These are phyloP conservation scores for Calidris pugnax DNA, from an alignment of 2,113 vertebrate species.

Conservation along the genomic window DNA sequence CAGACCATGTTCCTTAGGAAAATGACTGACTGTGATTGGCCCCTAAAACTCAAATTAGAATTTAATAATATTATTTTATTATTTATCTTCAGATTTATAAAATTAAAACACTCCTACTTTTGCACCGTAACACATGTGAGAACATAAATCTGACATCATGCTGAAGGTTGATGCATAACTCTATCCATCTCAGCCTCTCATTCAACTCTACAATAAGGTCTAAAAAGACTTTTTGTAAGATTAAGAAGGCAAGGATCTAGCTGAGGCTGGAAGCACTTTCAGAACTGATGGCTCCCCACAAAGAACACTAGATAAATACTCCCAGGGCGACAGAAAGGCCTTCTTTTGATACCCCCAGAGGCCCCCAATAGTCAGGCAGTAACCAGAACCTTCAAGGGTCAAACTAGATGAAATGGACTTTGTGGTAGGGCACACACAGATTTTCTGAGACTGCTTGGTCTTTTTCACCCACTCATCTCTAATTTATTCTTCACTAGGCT, in stretches of 20 bases:
- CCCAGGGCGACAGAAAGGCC: background rate
- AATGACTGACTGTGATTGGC: background rate
- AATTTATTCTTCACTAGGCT: background rate
- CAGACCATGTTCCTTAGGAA: background rate
- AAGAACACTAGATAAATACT: background rate
- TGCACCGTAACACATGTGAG: background rate
- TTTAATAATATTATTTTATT: background rate
- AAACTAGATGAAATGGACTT: background rate
- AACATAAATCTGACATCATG: background rate
- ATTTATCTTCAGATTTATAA: background rate
- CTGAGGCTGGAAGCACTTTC: background rate
- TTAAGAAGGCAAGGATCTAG: background rate
- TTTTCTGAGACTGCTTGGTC: background rate
- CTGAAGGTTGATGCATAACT: background rate
- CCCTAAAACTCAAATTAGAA: background rate
- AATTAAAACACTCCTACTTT: background rate
- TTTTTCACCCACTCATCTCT: background rate
- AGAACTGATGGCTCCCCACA: background rate
- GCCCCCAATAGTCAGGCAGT: background rate
- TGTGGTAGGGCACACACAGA: background rate
- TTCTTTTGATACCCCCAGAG: background rate
- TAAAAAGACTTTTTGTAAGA: background rate
- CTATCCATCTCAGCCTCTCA: background rate
- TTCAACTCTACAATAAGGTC: background rate
- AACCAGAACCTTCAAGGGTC: background rate